Conservation (phyloP, 2,797 vertebrate species). For the Mormyrops boulengeri region DNA sequence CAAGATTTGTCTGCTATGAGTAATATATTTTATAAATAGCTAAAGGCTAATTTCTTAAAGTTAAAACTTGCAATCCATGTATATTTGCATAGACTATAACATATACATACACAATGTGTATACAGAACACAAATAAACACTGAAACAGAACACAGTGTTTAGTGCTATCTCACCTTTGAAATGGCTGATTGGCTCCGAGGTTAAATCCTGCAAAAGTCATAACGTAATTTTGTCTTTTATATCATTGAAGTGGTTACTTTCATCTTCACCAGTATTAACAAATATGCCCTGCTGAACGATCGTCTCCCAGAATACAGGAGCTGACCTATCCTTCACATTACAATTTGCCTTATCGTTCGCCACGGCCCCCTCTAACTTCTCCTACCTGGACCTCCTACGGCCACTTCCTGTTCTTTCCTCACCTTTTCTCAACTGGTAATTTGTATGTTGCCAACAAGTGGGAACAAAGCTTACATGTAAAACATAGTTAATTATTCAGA, state of each 20-base stretch:
- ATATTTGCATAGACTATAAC: background rate
- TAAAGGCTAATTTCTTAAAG: background rate
- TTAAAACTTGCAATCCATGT: background rate
- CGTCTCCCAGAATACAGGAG: constrained; percentile 59
- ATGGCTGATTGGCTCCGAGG: constrained; percentile 50
- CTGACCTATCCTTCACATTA: constrained; percentile 28
- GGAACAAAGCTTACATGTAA: constrained; percentile 45
- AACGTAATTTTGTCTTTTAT: constrained; percentile 54
- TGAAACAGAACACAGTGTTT: background rate
- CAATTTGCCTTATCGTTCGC: constrained; percentile 42
- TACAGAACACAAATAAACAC: background rate
- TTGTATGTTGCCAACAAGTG: constrained; percentile 53
- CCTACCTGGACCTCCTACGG: background rate
- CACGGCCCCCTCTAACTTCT: constrained; percentile 41
- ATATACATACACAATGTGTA: background rate
- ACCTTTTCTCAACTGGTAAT: background rate
- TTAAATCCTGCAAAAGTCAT: constrained; percentile 51
- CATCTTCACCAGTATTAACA: constrained; percentile 64
- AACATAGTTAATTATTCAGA: constrained; percentile 42
- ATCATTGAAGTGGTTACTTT: constrained; percentile 65
- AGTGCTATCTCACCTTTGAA: constrained; percentile 49
- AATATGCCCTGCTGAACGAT: constrained; percentile 61
- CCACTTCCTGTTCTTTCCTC: constrained; percentile 27
- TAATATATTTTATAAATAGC: background rate
- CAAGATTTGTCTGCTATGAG: background rate